Conservation (phyloP, 2,888 invertebrate genomes). For the Philereme vetulata region DNA sequence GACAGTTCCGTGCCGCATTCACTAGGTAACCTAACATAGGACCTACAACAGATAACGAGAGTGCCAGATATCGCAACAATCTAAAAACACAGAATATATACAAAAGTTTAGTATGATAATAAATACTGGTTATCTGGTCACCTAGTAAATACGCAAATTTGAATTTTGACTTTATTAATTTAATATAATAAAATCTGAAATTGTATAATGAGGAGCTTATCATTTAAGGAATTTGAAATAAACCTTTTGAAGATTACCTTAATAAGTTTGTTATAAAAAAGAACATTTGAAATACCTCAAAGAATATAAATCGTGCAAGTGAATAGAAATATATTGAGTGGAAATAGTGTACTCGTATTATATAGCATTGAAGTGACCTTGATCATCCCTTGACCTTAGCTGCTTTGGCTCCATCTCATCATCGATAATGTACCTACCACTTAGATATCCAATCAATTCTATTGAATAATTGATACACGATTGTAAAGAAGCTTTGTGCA, state of each 20-base stretch:
- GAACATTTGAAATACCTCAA: constrained; percentile 65
- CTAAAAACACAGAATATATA: too few relatives aligned
- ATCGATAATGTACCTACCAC: constrained; percentile 38
- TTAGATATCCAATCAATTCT: constrained; percentile 12
- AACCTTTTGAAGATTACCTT: constrained; percentile 56
- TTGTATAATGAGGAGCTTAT: constrained; percentile 71
- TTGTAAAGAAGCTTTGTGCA: not conserved
- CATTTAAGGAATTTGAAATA: constrained; percentile 67
- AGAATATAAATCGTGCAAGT: constrained; percentile 61
- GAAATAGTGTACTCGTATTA: constrained; percentile 69
- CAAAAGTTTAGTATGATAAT: too few relatives aligned
- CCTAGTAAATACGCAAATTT: constrained; percentile 4
- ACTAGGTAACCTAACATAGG: not conserved
- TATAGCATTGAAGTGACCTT: constrained; percentile 82
- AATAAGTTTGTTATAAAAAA: constrained; percentile 49
- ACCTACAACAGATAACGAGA: not conserved
- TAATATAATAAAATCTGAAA: constrained; percentile 21
- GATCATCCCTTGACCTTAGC: constrained; percentile 76
- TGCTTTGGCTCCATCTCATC: constrained; percentile 72
- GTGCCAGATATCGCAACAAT: not conserved
- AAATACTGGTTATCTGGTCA: not conserved
- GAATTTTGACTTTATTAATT: constrained; percentile 16
- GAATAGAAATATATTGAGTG: constrained; percentile 60
- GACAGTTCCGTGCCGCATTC: not conserved
- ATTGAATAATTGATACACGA: not conserved